Evolutionary conservation across 2,113 vertebrate genomes (phyloP).

Genomic region (Capra hircus): DNA sequence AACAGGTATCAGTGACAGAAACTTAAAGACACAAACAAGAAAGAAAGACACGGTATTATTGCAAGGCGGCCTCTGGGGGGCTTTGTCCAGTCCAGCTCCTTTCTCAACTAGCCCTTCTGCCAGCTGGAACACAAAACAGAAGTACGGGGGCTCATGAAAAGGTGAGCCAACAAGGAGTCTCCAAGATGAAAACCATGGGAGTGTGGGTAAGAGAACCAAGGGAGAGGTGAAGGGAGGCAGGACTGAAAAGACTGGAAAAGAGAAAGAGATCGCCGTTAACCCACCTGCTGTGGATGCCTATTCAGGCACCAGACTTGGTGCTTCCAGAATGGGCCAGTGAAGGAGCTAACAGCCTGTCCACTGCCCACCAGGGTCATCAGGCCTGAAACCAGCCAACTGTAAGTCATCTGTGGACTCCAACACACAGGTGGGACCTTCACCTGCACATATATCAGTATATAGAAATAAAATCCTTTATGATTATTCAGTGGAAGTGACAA

Average conservation of each 20-base stretch:
- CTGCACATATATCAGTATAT: not conserved
- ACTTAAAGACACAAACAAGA: not conserved
- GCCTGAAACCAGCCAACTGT: not conserved
- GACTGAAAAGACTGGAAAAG: not conserved
- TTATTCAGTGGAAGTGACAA: not conserved
- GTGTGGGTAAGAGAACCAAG: too few relatives aligned
- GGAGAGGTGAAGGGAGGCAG: not conserved
- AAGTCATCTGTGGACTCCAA: not conserved
- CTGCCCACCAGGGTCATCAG: not conserved
- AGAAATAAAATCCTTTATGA: not conserved
- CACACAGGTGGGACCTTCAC: not conserved
- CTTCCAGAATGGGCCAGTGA: not conserved
- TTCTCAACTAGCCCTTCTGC: not conserved
- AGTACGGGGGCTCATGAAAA: not conserved
- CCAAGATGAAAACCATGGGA: not conserved
- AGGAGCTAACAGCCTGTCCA: not conserved
- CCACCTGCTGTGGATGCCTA: not conserved
- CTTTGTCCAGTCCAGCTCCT: not conserved
- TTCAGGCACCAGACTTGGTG: not conserved
- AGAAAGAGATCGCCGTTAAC: not conserved
- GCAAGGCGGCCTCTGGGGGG: not conserved
- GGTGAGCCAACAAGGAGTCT: not conserved
- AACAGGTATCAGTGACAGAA: not conserved
- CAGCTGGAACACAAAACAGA: not conserved
- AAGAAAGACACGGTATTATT: not conserved